Percentiles rank a stretch among this genome's conserved stretches.
Evolutionary conservation across 2,113 vertebrate species (phyloP).

Genomic region (Centropus bengalensis): DNA sequence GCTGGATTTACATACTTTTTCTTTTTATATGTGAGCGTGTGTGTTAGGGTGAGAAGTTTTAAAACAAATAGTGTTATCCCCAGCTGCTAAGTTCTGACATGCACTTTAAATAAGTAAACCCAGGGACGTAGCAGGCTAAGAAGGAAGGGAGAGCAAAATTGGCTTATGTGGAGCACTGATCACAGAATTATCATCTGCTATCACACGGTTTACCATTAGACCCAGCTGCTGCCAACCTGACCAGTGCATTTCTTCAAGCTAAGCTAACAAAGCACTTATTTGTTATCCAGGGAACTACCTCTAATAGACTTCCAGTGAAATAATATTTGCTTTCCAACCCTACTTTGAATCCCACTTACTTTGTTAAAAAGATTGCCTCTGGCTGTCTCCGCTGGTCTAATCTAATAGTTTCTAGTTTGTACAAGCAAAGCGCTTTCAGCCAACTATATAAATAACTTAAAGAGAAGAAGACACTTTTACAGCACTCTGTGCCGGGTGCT

Average conservation of each 20-base stretch:
- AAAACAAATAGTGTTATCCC: slow-evolving; percentile 75
- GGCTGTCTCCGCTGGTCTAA: slow-evolving; percentile 84
- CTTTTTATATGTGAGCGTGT: background rate
- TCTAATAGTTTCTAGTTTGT: slow-evolving; percentile 89
- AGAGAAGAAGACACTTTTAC: slow-evolving; percentile 78
- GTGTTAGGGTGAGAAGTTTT: slow-evolving; percentile 74
- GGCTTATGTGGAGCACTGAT: slow-evolving; percentile 33
- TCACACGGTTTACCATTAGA: slow-evolving; percentile 70
- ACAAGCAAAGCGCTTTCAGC: slow-evolving; percentile 84
- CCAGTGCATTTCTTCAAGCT: slow-evolving; percentile 73
- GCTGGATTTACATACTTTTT: slow-evolving; percentile 74
- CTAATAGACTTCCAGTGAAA: slow-evolving; percentile 85
- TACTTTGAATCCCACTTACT: slow-evolving; percentile 86
- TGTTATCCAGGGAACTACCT: slow-evolving; percentile 78
- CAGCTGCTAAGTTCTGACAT: slow-evolving; percentile 83
- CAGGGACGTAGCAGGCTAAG: background rate
- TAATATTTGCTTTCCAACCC: slow-evolving; percentile 86
- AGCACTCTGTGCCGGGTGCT: slow-evolving; percentile 60
- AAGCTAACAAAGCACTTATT: slow-evolving; percentile 84
- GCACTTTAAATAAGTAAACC: slow-evolving; percentile 78
- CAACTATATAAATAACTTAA: slow-evolving; percentile 85
- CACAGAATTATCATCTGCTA: slow-evolving; percentile 72
- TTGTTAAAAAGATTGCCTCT: slow-evolving; percentile 86
- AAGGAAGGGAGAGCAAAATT: slow-evolving; percentile 35
- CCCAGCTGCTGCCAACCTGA: slow-evolving; percentile 80